These are phyloP conservation scores for Rhabdornis inornatus DNA, from an alignment of 2,113 vertebrate species.

Conservation along the genomic window DNA sequence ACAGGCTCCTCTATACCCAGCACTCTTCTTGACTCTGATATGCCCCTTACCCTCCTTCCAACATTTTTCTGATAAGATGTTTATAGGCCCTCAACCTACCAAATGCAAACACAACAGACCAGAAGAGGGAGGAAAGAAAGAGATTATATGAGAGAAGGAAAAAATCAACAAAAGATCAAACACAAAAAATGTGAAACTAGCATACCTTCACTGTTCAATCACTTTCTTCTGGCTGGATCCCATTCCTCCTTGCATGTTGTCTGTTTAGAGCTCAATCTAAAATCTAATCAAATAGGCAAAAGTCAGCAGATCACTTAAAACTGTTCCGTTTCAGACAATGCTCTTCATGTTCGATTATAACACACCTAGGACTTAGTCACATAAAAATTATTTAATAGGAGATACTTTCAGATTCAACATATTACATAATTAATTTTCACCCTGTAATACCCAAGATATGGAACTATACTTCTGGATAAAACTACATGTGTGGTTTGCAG, in stretches of 20 bases:
- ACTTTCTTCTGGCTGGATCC: background rate
- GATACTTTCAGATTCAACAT: background rate
- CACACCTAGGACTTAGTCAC: background rate
- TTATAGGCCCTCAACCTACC: background rate
- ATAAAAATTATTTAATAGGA: background rate
- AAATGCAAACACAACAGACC: constrained; percentile 38
- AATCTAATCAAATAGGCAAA: background rate
- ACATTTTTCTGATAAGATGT: constrained; percentile 46
- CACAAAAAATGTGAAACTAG: background rate
- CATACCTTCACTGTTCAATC: background rate
- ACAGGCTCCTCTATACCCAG: background rate
- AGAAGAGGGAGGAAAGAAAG: constrained; percentile 27
- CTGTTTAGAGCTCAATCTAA: background rate
- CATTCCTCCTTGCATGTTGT: background rate
- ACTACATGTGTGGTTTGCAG: background rate
- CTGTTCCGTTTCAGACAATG: background rate
- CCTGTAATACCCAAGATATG: background rate
- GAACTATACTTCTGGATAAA: background rate
- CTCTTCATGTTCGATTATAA: background rate
- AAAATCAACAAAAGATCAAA: constrained; percentile 44
- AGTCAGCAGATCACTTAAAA: background rate
- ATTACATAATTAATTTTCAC: background rate
- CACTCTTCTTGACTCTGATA: background rate
- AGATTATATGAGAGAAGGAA: background rate
- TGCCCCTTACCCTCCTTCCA: background rate